Evolutionary conservation across 1,140 invertebrate species (phyloP), one percentile per base, ranked within the genome.

Genomic region (Brachionus rubens): DNA sequence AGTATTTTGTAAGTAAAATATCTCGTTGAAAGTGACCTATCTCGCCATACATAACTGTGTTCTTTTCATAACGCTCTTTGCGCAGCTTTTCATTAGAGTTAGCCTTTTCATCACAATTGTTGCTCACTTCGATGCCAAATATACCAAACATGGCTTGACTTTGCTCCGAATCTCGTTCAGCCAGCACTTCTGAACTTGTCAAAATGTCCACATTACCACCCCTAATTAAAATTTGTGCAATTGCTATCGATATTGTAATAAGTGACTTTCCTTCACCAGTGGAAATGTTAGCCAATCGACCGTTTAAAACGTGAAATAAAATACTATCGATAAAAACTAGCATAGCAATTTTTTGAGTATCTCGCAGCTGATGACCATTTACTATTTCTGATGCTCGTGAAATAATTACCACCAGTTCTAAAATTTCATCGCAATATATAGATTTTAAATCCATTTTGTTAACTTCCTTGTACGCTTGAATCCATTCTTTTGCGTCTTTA

Each of bases 181-280:
- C 56, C 21, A 62, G 41, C 2, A 62, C 16, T 21, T 62, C 36
- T 19, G 56, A 62, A 33, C 56, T 62, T 41, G 56, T 62, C 2
- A 62, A 19, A 21, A 62, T 62, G 21, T 62, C 56, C 19, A 62
- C 56, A 41, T 16, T 40, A 28, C 54, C 54, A 30, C 54, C 54
- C 6, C 28, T 26, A 1, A 56, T 28, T 30, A 56, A 56, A 26
- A 56, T 30, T 41, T 62, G 36, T 2, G 56, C 56, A 28, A 62
- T 41, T 62, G 56, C 40, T 41, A 33, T 41, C 5, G 28, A 21
- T 30, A 56, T 56, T 30, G 28, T 56, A 0, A 62, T 41, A 3
- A 62, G 10, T 41, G 56, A 62, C 21, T 62, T 62, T 33, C 56
- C 56, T 41, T 62, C 56, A 10, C 56, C 56, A 41, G 56, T 62